Conservation (phyloP, 1,140 invertebrate genomes). For the silkworm (Bombyx mori) region ASM3026992v2 NC_085115.1:11933501-11934000, state of each 20-base stretch:
- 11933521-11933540: no score
- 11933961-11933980: no score
- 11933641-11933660: conserved; percentile 45
- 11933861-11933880: no score
- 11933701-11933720: conserved; percentile 25
- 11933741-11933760: conserved; percentile 19
- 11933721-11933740: conserved; percentile 23
- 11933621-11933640: conserved; percentile 15
- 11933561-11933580: no score
- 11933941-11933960: no score
- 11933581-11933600: neutral
- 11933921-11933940: no score
- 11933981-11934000: no score
- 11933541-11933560: no score
- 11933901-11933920: no score
- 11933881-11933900: no score
- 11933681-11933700: conserved; percentile 23
- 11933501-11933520: no score
- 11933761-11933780: conserved; percentile 12
- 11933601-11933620: conserved; percentile 8
- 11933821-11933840: neutral
- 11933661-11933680: conserved; percentile 22
- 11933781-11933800: conserved; percentile 6
- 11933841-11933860: no score
- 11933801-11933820: conserved; percentile 1